phyloP scores from a whole-genome alignment of 2,888 invertebrate species.

The Xanthia icteritia region DNA sequence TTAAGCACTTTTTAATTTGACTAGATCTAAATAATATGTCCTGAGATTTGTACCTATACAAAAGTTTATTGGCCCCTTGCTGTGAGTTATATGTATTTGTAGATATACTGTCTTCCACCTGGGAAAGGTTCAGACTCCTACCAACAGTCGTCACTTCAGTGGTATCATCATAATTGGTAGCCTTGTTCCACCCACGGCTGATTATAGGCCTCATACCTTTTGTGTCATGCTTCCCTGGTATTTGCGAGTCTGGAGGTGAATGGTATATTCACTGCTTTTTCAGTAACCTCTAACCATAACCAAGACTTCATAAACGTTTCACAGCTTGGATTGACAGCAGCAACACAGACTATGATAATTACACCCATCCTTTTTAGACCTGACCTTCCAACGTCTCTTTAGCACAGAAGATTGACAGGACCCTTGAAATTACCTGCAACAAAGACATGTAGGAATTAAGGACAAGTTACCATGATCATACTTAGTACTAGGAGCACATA shows the following conservation, averaged over 20 bases:
- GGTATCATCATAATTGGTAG: background rate
- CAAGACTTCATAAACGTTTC: background rate
- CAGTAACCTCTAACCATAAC: background rate
- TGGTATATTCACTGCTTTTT: background rate
- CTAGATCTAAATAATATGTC: background rate
- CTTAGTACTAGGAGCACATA: slow-evolving; percentile 1
- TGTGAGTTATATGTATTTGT: too few relatives aligned
- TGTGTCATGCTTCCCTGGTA: too few relatives aligned
- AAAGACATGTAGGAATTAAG: slow-evolving; percentile 34
- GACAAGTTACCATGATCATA: background rate
- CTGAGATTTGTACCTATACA: background rate
- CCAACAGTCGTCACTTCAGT: background rate
- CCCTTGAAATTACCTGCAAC: slow-evolving; percentile 58
- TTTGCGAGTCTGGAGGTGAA: too few relatives aligned
- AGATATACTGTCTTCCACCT: too few relatives aligned
- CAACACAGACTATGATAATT: background rate
- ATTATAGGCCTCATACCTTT: too few relatives aligned
- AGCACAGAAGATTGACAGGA: slow-evolving; percentile 8
- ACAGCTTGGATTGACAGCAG: background rate
- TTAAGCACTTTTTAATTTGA: background rate
- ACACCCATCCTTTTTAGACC: slow-evolving; percentile 11
- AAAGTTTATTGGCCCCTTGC: background rate
- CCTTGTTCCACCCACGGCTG: too few relatives aligned
- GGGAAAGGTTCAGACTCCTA: background rate
- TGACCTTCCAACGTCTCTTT: slow-evolving; percentile 19